Base-by-base conservation (phyloP, 2,113 vertebrate genomes). In the Brienomyrus longianalis region DNA sequence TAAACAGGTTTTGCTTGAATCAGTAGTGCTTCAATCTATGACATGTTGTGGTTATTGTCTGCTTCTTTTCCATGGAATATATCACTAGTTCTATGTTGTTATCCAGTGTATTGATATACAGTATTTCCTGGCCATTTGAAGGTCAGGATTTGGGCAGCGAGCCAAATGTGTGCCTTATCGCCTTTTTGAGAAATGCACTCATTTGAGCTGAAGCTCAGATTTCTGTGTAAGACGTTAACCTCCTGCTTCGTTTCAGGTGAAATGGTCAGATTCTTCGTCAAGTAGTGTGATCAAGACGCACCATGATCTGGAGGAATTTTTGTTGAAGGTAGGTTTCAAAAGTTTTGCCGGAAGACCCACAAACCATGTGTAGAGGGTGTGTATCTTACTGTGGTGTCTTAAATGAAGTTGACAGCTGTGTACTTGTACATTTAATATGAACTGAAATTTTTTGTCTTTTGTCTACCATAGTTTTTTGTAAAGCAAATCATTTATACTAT, bases 281-380 rank as follows among this genome's bases (percentile, higher is more conserved):
- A 98, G 97, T 0, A 95, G 92, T 91, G 97, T 98, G 93, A 98
- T 96, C 93, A 98, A 98, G 96, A 98, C 97, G 86, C 96, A 98
- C 80, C 96, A 97, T 89, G 97, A 98, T 91, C 95, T 99, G 93
- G 97, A 97, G 92, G 97, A 98, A 94, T 99, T 99, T 93, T 95
- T 99, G 89, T 95, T 98, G 27, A 97, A 97, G 96, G 98, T 99
- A 96, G 93, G 90, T 91, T 59, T 84, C 21, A 13, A 19, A 43
- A 3, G 31, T 88, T 88, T 66, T 45, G 70, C 2, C 9, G 17
- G 62, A 39, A 1, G 23, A 84, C 39, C 3, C 23, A 74, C 9
- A 74, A 80, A 35, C 52, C 10, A 43, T 3, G 2, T 43, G 9
- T 21, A 35, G 1, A 59, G 23, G 19, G 23, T 70, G 19, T 88